phyloP scores from a whole-genome alignment of 2,888 invertebrate species.

The Lycocerus yunnanus region DNA sequence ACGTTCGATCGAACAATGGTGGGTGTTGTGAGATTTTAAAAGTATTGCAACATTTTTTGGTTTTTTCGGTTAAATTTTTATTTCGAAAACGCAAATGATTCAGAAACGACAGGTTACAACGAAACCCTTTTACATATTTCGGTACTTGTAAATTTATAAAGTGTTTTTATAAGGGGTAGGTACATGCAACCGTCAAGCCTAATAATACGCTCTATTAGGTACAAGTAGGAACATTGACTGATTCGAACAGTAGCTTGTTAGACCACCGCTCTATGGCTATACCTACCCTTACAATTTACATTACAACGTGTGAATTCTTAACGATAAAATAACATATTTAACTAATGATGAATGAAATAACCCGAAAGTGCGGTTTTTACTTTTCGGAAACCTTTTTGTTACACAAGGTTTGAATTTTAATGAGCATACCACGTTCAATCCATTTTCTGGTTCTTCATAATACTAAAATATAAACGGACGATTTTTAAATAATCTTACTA shows the following conservation, averaged over 20 bases:
- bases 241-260: constrained; percentile 26
- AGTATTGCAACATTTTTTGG: neutral
- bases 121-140: neutral
- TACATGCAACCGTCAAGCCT: constrained; percentile 30
- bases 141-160: constrained; percentile 2
- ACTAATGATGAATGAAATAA: constrained; percentile 20
- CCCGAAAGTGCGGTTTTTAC: constrained; percentile 12
- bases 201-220: constrained; percentile 31
- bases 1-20: neutral
- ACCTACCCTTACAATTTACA: constrained; percentile 6
- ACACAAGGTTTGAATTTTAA: neutral
- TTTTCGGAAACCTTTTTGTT: neutral
- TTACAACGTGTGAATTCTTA: constrained; percentile 27
- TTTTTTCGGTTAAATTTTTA: neutral
- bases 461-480: too few relatives aligned
- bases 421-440: neutral
- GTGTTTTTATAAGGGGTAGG: constrained; percentile 30
- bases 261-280: constrained; percentile 5
- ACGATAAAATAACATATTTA: constrained; percentile 16
- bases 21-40: neutral
- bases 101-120: neutral
- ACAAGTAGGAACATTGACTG: constrained; percentile 18
- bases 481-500: too few relatives aligned
- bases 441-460: too few relatives aligned
- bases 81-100: neutral